Evolutionary conservation across 2,113 vertebrate genomes (phyloP), one percentile per base, ranked within the genome.

Genomic region (Lipophrys pholis): DNA sequence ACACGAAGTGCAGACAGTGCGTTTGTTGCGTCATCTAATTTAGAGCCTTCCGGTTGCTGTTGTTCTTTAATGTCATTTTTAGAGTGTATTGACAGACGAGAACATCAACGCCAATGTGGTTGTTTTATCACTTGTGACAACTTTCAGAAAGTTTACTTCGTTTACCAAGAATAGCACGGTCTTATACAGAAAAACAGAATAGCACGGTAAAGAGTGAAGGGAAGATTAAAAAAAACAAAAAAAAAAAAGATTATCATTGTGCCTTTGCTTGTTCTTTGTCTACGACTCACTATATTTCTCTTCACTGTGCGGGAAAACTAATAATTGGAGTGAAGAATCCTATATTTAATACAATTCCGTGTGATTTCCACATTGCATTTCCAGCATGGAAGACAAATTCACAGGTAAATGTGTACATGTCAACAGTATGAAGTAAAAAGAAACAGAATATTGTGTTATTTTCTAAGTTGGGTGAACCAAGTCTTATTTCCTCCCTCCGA

Each of bases 401-500:
- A 2, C 21, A 4, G 2, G 21, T 30, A 30, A 30, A 30, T 54
- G 15, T n/a, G 15, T 16, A 11, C 3, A 21, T 21, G 17, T 11
- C 12, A 42, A 8, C 35, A 11, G 14, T 15, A 21, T 16, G 8
- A 54, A 43, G 16, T 10, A 5, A 11, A 30, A 48, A 30, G 21
- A 30, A 30, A 30, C n/a, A 30, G 4, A 6, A 66, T 69, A 51
- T 0, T 12, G 8, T 51, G 9, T 43, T 43, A 38, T 55, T 75
- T 55, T 53, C 46, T 50, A 17, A 70, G 50, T 43, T 45, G 6
- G 6, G 38, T 40, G 36, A 69, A 53, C 4, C 6, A 15, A 21
- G 41, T 73, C 69, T 52, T 39, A 46, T 68, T 64, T 56, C 50
- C 73, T 52, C 76, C 45, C 36, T 6, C 2, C 49, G 36, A 30